Conservation (phyloP, 2,797 vertebrate species). For the Oreochromis grahami region DNA sequence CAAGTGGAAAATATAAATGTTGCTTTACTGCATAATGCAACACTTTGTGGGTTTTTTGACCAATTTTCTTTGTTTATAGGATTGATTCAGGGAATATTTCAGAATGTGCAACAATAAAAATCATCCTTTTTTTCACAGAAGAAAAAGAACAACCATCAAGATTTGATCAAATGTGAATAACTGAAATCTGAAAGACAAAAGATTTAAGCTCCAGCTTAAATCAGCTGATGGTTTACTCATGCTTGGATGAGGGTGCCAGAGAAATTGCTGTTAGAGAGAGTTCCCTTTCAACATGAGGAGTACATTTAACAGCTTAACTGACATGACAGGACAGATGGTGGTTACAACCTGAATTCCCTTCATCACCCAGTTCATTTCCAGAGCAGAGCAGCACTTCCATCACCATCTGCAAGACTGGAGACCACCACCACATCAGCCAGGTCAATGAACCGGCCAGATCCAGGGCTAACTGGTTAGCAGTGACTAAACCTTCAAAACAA, state of each 20-base stretch:
- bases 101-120: background rate
- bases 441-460: rapidly evolving
- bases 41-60: rapidly evolving
- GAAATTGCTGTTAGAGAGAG: background rate
- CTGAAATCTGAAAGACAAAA: background rate
- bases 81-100: background rate
- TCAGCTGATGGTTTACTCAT: background rate
- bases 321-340: background rate
- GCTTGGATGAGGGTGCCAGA: background rate
- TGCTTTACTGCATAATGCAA: background rate
- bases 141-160: background rate
- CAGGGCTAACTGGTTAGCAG: no score
- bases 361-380: background rate
- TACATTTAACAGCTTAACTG: background rate
- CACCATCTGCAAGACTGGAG: background rate
- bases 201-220: background rate
- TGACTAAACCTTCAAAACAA: background rate
- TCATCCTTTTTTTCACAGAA: background rate
- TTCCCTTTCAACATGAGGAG: background rate
- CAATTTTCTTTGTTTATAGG: background rate
- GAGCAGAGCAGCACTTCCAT: background rate
- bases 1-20: background rate
- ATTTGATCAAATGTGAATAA: background rate
- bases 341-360: rapidly evolving
- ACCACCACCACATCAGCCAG: rapidly evolving